These are phyloP conservation scores for Bos indicus DNA, from an alignment of 2,113 vertebrate genomes.

Conservation along the genomic window DNA sequence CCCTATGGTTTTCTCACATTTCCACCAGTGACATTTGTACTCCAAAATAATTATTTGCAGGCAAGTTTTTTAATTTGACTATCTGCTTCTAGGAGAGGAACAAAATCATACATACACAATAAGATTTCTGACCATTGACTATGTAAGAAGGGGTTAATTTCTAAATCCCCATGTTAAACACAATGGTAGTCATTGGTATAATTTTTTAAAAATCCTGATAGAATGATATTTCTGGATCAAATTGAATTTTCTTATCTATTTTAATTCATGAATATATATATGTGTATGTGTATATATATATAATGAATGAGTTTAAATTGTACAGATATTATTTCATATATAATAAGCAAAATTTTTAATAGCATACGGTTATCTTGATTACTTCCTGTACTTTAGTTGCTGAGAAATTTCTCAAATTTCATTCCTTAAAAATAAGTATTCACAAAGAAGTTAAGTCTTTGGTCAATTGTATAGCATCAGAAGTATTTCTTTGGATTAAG, in stretches of 20 bases:
- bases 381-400: not conserved
- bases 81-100: not conserved
- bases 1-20: not conserved
- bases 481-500: not conserved
- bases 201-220: not conserved
- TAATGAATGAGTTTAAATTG: not conserved
- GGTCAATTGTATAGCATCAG: not conserved
- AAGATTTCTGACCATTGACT: not conserved
- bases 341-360: not conserved
- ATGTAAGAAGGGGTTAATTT: not conserved
- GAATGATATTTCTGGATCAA: not conserved
- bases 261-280: not conserved
- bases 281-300: not conserved
- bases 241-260: not conserved
- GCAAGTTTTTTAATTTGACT: not conserved
- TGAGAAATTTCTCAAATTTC: not conserved
- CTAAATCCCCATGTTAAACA: not conserved
- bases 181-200: not conserved
- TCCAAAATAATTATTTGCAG: not conserved
- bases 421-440: not conserved
- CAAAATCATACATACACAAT: not conserved
- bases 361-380: not conserved
- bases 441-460: not conserved
- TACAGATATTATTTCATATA: not conserved
- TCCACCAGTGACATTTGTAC: not conserved